Percentiles rank a stretch among this genome's conserved stretches.
Conservation (phyloP, 2,113 vertebrate species). For the Paraplagusia blochii region DNA sequence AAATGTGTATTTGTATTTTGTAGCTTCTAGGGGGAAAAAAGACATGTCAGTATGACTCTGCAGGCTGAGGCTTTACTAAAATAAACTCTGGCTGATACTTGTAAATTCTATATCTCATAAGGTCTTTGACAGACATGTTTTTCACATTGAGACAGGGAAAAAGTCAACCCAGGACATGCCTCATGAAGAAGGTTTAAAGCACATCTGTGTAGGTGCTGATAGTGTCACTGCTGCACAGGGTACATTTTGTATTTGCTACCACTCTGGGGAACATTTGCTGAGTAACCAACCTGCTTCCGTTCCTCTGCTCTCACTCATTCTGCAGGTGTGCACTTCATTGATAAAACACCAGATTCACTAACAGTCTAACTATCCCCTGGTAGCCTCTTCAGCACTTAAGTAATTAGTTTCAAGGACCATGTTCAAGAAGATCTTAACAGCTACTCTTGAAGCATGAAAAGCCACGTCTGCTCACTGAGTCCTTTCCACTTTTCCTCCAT, state of each 20-base stretch:
- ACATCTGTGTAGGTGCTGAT: background rate
- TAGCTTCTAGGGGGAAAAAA: too few relatives aligned
- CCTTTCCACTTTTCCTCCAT: slow-evolving; percentile 7
- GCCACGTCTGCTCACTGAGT: slow-evolving; percentile 5
- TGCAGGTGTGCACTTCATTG: slow-evolving; percentile 10
- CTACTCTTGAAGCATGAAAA: slow-evolving; percentile 24
- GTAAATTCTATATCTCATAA: too few relatives aligned
- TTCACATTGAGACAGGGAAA: too few relatives aligned
- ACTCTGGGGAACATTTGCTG: slow-evolving; percentile 40
- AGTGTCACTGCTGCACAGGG: slow-evolving; percentile 4
- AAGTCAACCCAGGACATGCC: too few relatives aligned
- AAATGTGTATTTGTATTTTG: too few relatives aligned
- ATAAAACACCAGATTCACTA: slow-evolving; percentile 23
- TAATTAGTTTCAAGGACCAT: slow-evolving; percentile 23
- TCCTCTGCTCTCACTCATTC: slow-evolving; percentile 11
- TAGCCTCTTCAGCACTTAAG: slow-evolving; percentile 14
- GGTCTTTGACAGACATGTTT: too few relatives aligned
- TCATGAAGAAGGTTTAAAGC: background rate
- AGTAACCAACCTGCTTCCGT: slow-evolving; percentile 11
- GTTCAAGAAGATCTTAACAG: slow-evolving; percentile 20
- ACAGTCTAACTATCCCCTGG: slow-evolving; percentile 16
- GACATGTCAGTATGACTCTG: too few relatives aligned
- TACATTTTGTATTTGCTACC: slow-evolving; percentile 35
- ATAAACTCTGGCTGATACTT: too few relatives aligned
- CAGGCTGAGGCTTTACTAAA: too few relatives aligned